Conservation (phyloP, 2,888 invertebrate species). For the Rhagium mordax region DNA sequence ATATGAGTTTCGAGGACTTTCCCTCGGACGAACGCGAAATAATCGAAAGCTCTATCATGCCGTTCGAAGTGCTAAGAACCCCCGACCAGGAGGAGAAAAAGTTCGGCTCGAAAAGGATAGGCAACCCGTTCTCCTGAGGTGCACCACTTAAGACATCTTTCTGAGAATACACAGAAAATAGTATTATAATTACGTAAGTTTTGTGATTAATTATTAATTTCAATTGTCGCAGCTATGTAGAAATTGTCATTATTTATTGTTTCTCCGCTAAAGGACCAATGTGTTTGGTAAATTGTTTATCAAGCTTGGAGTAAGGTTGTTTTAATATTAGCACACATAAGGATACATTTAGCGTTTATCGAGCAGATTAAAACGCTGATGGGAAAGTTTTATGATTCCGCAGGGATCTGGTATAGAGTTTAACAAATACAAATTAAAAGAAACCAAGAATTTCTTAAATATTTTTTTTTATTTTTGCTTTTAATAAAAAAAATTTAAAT, state of each 20-base stretch:
- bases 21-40: slow-evolving; percentile 76
- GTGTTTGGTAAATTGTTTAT: not conserved
- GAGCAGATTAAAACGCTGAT: not conserved
- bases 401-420: no score
- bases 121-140: slow-evolving; percentile 73
- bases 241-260: not conserved
- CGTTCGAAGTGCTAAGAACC: slow-evolving; percentile 78
- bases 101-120: slow-evolving; percentile 69
- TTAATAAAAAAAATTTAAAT: no score
- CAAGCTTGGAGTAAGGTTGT: not conserved
- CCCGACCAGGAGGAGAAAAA: slow-evolving; percentile 72
- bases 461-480: no score
- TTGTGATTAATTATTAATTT: not conserved
- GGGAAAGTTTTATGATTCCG: not conserved
- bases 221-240: slow-evolving; percentile 3
- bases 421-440: no score
- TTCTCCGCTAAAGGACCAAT: not conserved
- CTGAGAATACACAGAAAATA: not conserved
- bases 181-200: slow-evolving; percentile 6
- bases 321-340: not conserved
- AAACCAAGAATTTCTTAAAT: no score
- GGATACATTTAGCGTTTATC: not conserved
- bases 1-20: slow-evolving; percentile 84
- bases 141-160: not conserved
- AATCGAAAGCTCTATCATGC: slow-evolving; percentile 70